A percentile compares a stretch with the other conserved stretches of the same genome.
These are phyloP conservation scores for Tenualosa thibaudeaui DNA, from an alignment of 2,797 vertebrate genomes.

Conservation along the genomic window DNA sequence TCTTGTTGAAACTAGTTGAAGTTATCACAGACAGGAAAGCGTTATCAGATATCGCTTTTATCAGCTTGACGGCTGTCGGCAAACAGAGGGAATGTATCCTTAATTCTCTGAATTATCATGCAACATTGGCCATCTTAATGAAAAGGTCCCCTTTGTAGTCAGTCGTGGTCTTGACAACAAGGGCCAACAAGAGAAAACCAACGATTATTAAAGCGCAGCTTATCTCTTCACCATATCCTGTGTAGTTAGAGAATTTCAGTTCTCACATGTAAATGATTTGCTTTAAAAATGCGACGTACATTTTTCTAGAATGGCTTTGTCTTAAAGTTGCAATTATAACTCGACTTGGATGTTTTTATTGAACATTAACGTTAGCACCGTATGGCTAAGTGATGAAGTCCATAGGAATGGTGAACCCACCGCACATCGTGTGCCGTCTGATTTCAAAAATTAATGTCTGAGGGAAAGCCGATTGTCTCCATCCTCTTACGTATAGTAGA, in stretches of 20 bases:
- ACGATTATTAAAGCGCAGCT: not conserved
- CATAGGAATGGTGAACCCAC: not conserved
- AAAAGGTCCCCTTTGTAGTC: not conserved
- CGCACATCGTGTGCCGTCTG: not conserved
- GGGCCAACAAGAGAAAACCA: not conserved
- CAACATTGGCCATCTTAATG: not conserved
- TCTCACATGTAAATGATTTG: not conserved
- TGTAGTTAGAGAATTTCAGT: not conserved
- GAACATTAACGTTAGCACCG: not conserved
- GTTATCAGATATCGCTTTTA: not conserved
- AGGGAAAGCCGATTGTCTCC: conserved; percentile 2
- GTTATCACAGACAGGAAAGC: not conserved
- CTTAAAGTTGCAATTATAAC: not conserved
- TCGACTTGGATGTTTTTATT: too few relatives aligned
- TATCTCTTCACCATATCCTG: not conserved
- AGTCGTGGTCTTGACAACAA: conserved; percentile 6
- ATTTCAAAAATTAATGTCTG: not conserved
- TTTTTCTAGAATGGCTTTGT: not conserved
- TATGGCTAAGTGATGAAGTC: not conserved
- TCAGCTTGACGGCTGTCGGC: not conserved
- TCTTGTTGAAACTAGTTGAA: not conserved
- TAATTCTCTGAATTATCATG: not conserved
- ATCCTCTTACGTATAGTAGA: not conserved
- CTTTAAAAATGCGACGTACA: not conserved
- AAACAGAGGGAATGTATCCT: not conserved